phyloP scores from a whole-genome alignment of 2,113 vertebrate genomes.

The Hypanus sabinus region DNA sequence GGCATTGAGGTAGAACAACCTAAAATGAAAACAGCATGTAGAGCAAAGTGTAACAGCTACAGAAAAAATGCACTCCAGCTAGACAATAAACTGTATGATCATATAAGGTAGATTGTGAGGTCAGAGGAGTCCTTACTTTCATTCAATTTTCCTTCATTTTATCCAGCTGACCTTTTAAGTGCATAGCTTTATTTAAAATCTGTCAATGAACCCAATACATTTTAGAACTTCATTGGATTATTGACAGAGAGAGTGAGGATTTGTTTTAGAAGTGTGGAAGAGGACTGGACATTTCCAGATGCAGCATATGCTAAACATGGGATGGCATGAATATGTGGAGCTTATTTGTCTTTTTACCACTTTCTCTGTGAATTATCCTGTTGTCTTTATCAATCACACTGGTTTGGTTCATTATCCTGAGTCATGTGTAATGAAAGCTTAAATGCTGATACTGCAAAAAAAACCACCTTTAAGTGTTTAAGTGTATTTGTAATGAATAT shows the following conservation, averaged over 20 bases:
- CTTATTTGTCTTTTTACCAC: not conserved
- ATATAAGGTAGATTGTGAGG: too few relatives aligned
- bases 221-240: not conserved
- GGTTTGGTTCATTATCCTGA: not conserved
- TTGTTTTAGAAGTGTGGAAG: not conserved
- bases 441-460: not conserved
- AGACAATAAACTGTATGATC: too few relatives aligned
- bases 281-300: not conserved
- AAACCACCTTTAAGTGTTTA: not conserved
- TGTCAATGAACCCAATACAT: not conserved
- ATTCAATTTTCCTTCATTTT: not conserved
- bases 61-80: too few relatives aligned
- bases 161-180: not conserved
- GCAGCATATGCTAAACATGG: not conserved
- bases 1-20: too few relatives aligned
- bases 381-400: not conserved
- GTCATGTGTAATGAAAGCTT: not conserved
- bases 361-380: not conserved
- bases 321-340: not conserved
- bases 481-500: not conserved
- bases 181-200: not conserved
- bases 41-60: too few relatives aligned
- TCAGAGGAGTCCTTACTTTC: not conserved
- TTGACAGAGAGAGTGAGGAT: not conserved
- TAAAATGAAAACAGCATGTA: too few relatives aligned